Base-by-base conservation (phyloP, 2,888 invertebrate species). In the Erebia ligea region DNA sequence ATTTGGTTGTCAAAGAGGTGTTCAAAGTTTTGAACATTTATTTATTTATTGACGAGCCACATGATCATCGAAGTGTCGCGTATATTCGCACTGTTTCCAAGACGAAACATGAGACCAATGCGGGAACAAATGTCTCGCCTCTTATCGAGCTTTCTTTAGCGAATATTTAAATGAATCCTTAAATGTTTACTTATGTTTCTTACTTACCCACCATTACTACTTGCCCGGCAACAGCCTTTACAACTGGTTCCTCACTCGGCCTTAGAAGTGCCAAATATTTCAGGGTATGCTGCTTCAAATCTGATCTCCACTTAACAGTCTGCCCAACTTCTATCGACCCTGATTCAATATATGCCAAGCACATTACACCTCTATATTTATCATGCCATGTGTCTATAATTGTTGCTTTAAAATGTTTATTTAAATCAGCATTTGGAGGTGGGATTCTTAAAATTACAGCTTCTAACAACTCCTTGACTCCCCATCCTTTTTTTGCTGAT, bases 311-410 rank as follows among this genome's bases (percentile, higher is more conserved):
- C 72, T 95, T 95, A 17, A 99, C 96, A 74, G 95, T 91, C 80
- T 98, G 96, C 0, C 98, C 98, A 25, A 96, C 83, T 76, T 94
- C 91, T 2, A 98, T 83, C 17, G 87, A 89, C 0, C 99, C 99
- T 83, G 98, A 96, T 75, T 96, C 94, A 54, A 98, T 94, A 84
- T 96, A 97, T 34, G 97, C 94, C 40, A 98, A 90, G 77, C 96
- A 95, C 69, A 98, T 89, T 0, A 97, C 96, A 0, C 98, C 98
- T 82, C 96, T 95, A 83, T 97, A 98, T 76, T 95, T 96, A 85
- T 99, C 98, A 88, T 96, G 99, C 97, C 98, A 98, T 69, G 98
- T 98, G 84, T 99, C 99, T 89, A 98, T 98, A 70, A 99, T 93
- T 58, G 99, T 91, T 0, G 97, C 98, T 85, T 95, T 95, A 72